Evolutionary conservation across 1,140 invertebrate species (phyloP), one percentile per base, ranked within the genome.

Genomic region (Druon quercuslanigerum): DNA sequence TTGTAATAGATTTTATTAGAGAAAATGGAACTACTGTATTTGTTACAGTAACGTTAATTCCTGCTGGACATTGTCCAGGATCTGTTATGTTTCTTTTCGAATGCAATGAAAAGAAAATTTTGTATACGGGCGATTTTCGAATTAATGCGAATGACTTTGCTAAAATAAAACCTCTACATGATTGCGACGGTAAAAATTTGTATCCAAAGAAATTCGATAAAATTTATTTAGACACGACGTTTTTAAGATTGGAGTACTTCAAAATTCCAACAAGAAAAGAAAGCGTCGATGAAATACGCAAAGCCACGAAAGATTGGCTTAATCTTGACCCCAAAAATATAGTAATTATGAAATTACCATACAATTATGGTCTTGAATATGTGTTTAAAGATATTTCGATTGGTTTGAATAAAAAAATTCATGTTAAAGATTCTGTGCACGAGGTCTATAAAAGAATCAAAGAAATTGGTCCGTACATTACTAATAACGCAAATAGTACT

Each of bases 51-150:
- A 94, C 92, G 0, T 87, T 92, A 9, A 91, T 95, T 71, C 92
- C 95, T 20, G 94, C 95, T 4, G 94, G 93, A 16, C 95, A 96
- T 86, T 95, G 95, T 88, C 93, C 94, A 9, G 95, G 95, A 0
- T 95, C 95, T 4, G 92, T 95, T 0, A 96, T 96, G 95, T 95
- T 95, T 87, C 80, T 95, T 13, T 94, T 95, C 81, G 93, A 94
- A 89, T 92, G 79, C 54, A 79, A 87, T 50, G 78, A 90, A 51
- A 80, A 86, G 19, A 87, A 86, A 13, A 86, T 96, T 76, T 88
- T 96, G 7, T 95, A 94, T 80, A 96, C 95, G 0, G 95, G 95
- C 0, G 95, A 96, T 87, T 96, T 95, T 86, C 90, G 95, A 82
- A 91, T 95, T 9, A 89, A 92, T 75, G 72, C 86, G 0, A 84